Base-by-base conservation (phyloP, 2,113 vertebrate genomes). In the Anarrhichthys ocellatus region DNA sequence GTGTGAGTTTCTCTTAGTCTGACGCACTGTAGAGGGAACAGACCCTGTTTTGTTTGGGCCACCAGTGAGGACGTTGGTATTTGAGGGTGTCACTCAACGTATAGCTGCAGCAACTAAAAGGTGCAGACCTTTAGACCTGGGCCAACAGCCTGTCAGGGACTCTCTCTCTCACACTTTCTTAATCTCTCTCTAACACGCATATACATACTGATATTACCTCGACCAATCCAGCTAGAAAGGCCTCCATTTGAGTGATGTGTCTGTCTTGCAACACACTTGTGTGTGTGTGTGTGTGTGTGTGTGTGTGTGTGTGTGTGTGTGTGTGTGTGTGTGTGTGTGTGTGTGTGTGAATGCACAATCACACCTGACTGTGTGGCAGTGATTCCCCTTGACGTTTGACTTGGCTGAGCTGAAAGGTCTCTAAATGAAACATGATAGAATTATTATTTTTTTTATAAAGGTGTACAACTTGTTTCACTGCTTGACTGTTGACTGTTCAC, bases 51-150 rank as follows among this genome's bases (percentile, higher is more conserved):
- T 94, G 93, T 94, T 89, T 58, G 58, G 78, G 40, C 42, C 40
- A 2, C 46, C 40, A 2, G 63, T n/a, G 27, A 69, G 48, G 79
- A 84, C 15, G 77, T 81, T 40, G 40, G 77, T 52, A 85, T 87
- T 84, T 69, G 79, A 91, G 76, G 76, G 77, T 87, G 91, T 94
- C 91, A 91, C 91, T 93, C 92, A 92, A 66, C 83, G 20, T 75
- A 70, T 56, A 84, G 73, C 85, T 46, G 72, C 85, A 67, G 87
- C 68, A 81, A 66, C 83, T 73, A 71, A 81, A 87, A 72, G 50
- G 22, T 74, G 74, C 42, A 86, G 88, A 87, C 83, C 85, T 86
- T 88, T 74, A 83, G 86, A 77, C 73, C 82, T 46, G 73, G 73
- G 75, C 80, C 88, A 73, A 91, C 78, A 40, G 85, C 54, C 42